Conservation (phyloP, 2,888 invertebrate genomes). For the Aricia artaxerxes region DNA sequence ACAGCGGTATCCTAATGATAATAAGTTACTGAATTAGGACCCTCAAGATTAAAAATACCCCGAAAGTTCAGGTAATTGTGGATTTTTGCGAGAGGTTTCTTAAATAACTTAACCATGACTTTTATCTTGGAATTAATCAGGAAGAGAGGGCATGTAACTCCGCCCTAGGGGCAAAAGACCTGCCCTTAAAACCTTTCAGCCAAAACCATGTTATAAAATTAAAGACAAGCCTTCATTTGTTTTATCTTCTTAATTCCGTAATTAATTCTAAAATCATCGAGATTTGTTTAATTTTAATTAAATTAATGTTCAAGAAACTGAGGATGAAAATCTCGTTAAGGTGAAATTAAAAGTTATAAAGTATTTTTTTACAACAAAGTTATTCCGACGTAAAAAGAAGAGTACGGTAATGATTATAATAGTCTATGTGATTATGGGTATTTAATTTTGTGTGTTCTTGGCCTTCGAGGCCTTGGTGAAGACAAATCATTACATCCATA, state of each 20-base stretch:
- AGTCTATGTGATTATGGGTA: too few relatives aligned
- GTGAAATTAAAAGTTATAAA: background rate
- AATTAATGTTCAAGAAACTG: background rate
- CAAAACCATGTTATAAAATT: constrained; percentile 14
- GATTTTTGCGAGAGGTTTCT: background rate
- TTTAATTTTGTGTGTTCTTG: too few relatives aligned
- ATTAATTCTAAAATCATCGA: background rate
- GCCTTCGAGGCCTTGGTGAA: too few relatives aligned
- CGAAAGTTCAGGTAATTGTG: background rate
- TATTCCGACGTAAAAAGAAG: background rate
- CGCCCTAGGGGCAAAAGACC: background rate
- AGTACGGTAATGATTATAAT: too few relatives aligned
- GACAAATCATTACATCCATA: too few relatives aligned
- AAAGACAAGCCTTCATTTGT: background rate
- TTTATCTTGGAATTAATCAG: constrained; percentile 17
- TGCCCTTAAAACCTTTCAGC: constrained; percentile 1
- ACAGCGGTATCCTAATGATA: background rate
- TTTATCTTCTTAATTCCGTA: constrained; percentile 2
- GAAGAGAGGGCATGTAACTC: constrained; percentile 15
- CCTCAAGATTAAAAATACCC: background rate
- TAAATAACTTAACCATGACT: constrained; percentile 19
- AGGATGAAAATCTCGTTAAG: background rate
- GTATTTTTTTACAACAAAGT: too few relatives aligned
- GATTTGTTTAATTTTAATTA: background rate
- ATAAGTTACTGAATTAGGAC: background rate